phyloP scores from a whole-genome alignment of 2,888 invertebrate species.

The Disparrhopalites patrizii region DNA sequence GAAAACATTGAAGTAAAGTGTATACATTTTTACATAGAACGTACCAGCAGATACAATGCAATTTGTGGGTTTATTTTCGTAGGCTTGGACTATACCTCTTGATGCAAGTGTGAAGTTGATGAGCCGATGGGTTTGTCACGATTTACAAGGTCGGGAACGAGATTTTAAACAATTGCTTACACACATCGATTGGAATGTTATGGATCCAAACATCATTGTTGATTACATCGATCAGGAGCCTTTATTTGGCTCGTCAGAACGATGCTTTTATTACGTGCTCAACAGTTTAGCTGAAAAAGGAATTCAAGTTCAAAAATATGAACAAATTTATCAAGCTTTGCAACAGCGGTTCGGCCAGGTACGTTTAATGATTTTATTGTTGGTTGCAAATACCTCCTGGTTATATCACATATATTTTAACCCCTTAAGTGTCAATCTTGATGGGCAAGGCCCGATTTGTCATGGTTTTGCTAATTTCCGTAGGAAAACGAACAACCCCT shows the following conservation, averaged over 20 bases:
- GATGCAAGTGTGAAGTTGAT: conserved; percentile 55
- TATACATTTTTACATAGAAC: not conserved
- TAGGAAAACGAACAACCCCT: conserved; percentile 44
- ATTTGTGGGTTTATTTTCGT: no score
- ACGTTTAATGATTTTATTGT: conserved; percentile 15
- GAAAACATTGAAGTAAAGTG: not conserved
- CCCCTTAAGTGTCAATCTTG: no score
- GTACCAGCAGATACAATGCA: not conserved
- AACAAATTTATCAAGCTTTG: conserved; percentile 55
- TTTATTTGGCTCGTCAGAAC: conserved; percentile 59
- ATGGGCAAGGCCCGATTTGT: no score
- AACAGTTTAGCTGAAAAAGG: conserved; percentile 56
- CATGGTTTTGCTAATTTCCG: not conserved
- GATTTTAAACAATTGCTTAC: conserved; percentile 58
- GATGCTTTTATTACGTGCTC: conserved; percentile 59
- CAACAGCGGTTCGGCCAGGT: conserved; percentile 56
- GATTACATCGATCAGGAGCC: conserved; percentile 59
- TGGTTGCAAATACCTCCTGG: not conserved
- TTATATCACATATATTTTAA: not conserved
- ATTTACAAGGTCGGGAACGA: conserved; percentile 55
- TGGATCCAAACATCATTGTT: conserved; percentile 55
- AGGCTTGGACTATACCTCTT: conserved; percentile 49
- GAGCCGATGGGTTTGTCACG: conserved; percentile 58
- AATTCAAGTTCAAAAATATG: conserved; percentile 56
- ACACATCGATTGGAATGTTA: conserved; percentile 55